phyloP scores from a whole-genome alignment of 2,797 vertebrate genomes.

The Trachurus trachurus region DNA sequence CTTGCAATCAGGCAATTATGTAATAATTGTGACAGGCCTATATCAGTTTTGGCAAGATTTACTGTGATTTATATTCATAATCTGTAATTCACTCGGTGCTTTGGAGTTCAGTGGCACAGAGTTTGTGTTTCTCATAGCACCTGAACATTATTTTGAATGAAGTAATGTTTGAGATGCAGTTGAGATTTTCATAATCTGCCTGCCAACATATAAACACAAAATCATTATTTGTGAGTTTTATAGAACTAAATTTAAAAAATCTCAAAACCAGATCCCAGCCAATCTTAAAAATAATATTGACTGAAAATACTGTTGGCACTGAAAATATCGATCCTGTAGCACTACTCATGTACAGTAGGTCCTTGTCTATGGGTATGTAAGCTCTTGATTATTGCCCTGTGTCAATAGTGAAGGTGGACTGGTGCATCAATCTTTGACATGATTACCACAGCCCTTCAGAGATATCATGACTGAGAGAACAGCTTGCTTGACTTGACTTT shows the following conservation, averaged over 20 bases:
- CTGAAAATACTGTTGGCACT: background rate
- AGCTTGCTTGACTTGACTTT: background rate
- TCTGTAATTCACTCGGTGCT: background rate
- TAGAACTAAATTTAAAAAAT: background rate
- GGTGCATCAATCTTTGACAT: background rate
- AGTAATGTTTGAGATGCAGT: background rate
- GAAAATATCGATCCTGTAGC: background rate
- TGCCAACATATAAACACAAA: background rate
- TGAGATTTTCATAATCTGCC: background rate
- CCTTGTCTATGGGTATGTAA: background rate
- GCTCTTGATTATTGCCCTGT: background rate
- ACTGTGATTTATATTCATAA: constrained; percentile 26
- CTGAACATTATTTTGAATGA: constrained; percentile 3
- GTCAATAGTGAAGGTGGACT: background rate
- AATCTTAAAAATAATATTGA: background rate
- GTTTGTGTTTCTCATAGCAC: background rate
- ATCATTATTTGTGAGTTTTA: background rate
- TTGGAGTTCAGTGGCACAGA: background rate
- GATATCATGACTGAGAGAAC: background rate
- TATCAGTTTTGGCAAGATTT: constrained; percentile 8
- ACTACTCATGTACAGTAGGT: background rate
- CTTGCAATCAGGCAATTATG: too few species aligned
- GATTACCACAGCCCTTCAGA: background rate
- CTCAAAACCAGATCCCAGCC: background rate
- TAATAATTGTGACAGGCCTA: too few species aligned